Base-by-base conservation (phyloP, 2,888 invertebrate species). In the Dynastes tityus region DNA sequence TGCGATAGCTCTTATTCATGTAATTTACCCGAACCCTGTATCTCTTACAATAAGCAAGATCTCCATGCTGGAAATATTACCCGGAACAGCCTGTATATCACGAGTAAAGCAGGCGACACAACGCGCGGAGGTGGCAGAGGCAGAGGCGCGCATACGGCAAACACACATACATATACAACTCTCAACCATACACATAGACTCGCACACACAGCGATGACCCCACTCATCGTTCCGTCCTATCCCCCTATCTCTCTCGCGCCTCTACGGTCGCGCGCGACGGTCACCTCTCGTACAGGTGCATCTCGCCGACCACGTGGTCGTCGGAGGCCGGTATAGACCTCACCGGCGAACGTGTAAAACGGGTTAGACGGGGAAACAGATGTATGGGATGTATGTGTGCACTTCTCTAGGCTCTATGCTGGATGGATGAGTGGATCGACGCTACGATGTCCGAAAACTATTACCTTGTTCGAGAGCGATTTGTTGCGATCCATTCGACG, bases 271-370 rank as follows among this genome's bases (percentile, higher is more conserved):
- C 79, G 80, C 82, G 81, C 88, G 81, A 83, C 67, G 32, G 58
- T 88, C 87, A 81, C 87, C 86, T 88, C 87, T 81, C 87, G 85
- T 90, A 90, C 91, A 91, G 90, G 91, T 91, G 91, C 90, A 90
- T 88, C 89, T 89, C 89, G 90, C 90, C 89, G 90, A 89, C 88
- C 89, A 90, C 89, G 89, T 90, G 89, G 90, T 90, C 88, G 83
- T 87, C 55, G 22, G 16, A 58, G 55, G 22, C 22, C 22, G 22
- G 22, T 58, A 22, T 86, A 32, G 61, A 45, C 40, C 45, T 58
- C 58, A 37, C 65, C 55, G 58, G 27, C 58, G 68, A 67, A 70
- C 76, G 68, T 79, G 76, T 79, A 79, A 76, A 79, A 79, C 79
- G 76, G 61, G 79, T 79, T 79, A 67, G 75, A 76, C 76, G 70